Base-by-base conservation (phyloP, 2,113 vertebrate genomes). In the Phrynocephalus versicolor region DNA sequence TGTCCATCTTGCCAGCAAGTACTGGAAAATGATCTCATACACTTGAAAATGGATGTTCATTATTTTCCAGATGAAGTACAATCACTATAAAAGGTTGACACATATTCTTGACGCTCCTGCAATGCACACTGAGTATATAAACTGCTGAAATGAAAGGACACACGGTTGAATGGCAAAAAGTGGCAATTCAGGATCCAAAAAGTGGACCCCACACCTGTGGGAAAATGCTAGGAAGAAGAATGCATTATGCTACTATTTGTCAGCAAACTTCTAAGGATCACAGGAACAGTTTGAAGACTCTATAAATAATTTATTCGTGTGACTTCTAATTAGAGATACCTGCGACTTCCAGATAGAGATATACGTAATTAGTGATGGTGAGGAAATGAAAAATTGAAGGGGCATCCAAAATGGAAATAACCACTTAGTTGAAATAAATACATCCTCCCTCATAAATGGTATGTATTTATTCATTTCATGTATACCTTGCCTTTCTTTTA, bases 41-140 rank as follows among this genome's bases (percentile, higher is more conserved):
- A 45, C 57, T 70, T 85, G 74, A 85, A 88, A 82, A 67, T 30
- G 23, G 79, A 83, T 70, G 33, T 18, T 55, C 72, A 76, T 74
- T 37, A 87, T 79, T 23, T 27, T 55, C 27, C 65, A n/a, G 80
- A 37, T 1, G 12, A 90, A 87, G 37, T 69, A n/a, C 39, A 4
- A 1, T 9, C 7, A 19, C 27, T 60, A 35, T 83, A 77, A 6
- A 75, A 60, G 5, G 27, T 9, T 72, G n/a, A 15, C 12, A 39
- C 23, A 21, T 71, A 55, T 25, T 89, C 58, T 87, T 27, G 77
- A 45, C 3, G 37, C 2, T 27, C 19, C 25, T 30, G n/a, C 13
- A 18, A 72, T 79, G 58, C 30, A 72, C 58, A 83, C 19, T 1
- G 9, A 64, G 57, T 78, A 33, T 55, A 83, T 55, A 87, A 62